Base-by-base conservation (phyloP, 2,113 vertebrate species). In the Marmota flaviventris region DNA sequence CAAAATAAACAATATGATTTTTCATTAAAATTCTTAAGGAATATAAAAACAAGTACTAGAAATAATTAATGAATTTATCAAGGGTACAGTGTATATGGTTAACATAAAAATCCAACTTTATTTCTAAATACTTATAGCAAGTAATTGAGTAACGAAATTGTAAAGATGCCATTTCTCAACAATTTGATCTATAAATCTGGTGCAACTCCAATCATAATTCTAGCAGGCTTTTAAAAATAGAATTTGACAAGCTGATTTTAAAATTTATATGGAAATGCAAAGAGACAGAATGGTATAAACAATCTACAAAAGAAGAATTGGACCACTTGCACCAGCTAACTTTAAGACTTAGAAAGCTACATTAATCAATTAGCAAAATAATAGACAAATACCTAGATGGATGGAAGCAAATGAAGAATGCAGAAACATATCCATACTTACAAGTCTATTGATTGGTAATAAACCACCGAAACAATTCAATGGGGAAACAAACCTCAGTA, bases 271-370 rank as follows among this genome's bases (percentile, higher is more conserved):
- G 16, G 61, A 89, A 70, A 79, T 82, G 18, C 17, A 84, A 87
- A 76, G 37, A 63, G 29, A 25, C 83, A 22, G 20, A 93, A 90
- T 73, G 76, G 32, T 61, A 22, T 65, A 70, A 92, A 37, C 10
- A 51, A 72, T 93, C 39, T 85, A 86, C n/a, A 78, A 90, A 93
- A 93, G 73, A 18, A 94, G 90, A 86, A 1, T 10, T 90, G 42
- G 25, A 5, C 27, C 51, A 61, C 14, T 75, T 61, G 20, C 5
- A 89, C 16, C 25, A 63, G 27, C 24, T 76, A 53, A 86, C 42
- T 82, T 96, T 18, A 85, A 82, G 51, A 81, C n/a, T 92, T 75
- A 45, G 77, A 94, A 95, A 95, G 20, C 37, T 88, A 51, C 37
- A 72, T 82, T 93, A 94, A 82, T 90, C 32, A 69, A 91, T 42